Conservation (phyloP, 2,888 invertebrate species). For the Vesta saturnalis region DNA sequence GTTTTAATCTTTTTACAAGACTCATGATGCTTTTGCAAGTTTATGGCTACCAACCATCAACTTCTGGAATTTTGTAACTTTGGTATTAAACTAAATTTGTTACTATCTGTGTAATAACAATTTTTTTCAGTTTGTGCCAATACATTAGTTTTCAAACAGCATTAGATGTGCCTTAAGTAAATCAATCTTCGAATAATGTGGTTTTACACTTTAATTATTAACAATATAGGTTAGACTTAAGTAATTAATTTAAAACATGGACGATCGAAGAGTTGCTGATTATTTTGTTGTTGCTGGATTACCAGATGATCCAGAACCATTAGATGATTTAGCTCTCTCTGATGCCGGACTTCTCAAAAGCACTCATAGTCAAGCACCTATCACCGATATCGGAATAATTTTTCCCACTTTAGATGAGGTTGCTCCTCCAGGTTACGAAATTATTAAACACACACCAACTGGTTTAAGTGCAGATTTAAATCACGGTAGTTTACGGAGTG, state of each 20-base stretch:
- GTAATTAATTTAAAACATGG: conserved; percentile 66
- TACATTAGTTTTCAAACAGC: conserved; percentile 28
- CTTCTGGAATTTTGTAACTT: not conserved
- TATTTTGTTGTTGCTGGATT: conserved; percentile 98
- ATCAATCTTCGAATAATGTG: conserved; percentile 23
- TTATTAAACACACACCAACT: conserved; percentile 80
- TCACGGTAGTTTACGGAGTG: conserved; percentile 94
- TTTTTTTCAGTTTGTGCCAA: conserved; percentile 27
- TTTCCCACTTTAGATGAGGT: conserved; percentile 90
- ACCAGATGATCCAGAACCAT: conserved; percentile 80
- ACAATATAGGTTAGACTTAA: conserved; percentile 28
- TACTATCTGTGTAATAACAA: not conserved
- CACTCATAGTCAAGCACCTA: conserved; percentile 87
- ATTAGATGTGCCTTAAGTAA: conserved; percentile 35
- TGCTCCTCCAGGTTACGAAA: conserved; percentile 80
- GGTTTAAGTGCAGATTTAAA: conserved; percentile 95
- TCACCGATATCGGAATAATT: conserved; percentile 93
- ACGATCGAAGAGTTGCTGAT: conserved; percentile 91
- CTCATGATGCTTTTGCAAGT: not conserved
- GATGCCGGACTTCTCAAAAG: conserved; percentile 85
- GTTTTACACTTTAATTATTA: conserved; percentile 4
- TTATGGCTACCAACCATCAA: not conserved
- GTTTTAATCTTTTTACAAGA: not conserved
- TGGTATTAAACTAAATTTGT: conserved; percentile 16
- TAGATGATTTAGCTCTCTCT: conserved; percentile 77